Percentiles rank a stretch among this genome's conserved stretches.
These are phyloP conservation scores for Pseudobourletiella spinata DNA, from an alignment of 1,140 invertebrate species.

Conservation along the genomic window DNA sequence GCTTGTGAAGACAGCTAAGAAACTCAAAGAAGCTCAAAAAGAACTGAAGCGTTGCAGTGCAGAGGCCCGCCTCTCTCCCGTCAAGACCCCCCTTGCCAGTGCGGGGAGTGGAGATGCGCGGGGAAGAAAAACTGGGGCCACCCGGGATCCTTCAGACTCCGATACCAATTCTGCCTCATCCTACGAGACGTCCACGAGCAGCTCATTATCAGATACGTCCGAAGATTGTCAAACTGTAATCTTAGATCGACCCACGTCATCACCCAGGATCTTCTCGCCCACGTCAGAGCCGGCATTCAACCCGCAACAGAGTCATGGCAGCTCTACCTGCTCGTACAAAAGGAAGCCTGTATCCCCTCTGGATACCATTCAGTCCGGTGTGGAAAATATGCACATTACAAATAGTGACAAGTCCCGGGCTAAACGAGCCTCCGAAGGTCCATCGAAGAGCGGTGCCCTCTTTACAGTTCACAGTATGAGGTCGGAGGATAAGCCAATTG, in stretches of 20 bases:
- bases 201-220: background rate
- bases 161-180: no score
- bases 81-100: background rate
- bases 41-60: slow-evolving; percentile 24
- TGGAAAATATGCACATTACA: background rate
- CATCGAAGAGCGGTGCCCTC: background rate
- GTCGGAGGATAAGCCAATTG: slow-evolving; percentile 51
- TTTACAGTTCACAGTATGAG: background rate
- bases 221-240: slow-evolving; percentile 16
- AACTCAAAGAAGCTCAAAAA: slow-evolving; percentile 36
- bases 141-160: no score
- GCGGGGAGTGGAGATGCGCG: background rate
- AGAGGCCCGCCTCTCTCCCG: background rate
- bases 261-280: background rate
- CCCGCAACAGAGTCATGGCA: background rate
- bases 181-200: background rate
- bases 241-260: background rate
- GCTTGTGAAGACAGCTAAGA: slow-evolving; percentile 29
- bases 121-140: no score
- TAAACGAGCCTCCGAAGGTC: background rate
- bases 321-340: background rate
- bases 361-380: background rate
- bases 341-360: background rate
- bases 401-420: background rate
- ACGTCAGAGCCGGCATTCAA: background rate